Evolutionary conservation across 2,797 vertebrate species (phyloP).

Genomic region (Alcedo quadribrachys): DNA sequence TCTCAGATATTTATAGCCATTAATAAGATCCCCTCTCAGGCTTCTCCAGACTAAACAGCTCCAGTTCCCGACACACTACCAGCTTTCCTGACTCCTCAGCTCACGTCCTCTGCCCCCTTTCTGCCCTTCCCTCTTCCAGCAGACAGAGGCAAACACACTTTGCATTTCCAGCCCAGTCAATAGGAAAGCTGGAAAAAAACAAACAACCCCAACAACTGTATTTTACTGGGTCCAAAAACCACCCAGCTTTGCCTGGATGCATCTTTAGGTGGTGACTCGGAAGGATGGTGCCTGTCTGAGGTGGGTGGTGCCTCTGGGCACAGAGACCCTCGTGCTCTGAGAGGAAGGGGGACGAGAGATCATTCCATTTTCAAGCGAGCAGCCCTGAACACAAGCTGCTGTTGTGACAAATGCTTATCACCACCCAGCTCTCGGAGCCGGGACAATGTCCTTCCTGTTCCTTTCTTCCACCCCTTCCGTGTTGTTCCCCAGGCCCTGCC

Average conservation of each 20-base stretch:
- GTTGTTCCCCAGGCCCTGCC: neutral
- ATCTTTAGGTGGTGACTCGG: neutral
- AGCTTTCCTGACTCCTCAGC: neutral
- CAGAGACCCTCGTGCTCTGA: accelerated
- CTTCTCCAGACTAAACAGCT: too few species aligned
- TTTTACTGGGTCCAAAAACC: neutral
- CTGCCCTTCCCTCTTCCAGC: neutral
- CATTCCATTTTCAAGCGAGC: neutral
- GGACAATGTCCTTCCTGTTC: constrained; percentile 36
- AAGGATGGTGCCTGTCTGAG: neutral
- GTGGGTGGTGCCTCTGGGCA: accelerated
- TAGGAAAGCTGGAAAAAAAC: neutral
- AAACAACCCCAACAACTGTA: too few species aligned
- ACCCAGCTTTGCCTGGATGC: neutral
- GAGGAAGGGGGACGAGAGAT: neutral
- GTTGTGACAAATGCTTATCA: constrained; percentile 24
- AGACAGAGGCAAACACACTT: neutral
- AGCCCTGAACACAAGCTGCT: neutral
- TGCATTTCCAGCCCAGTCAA: neutral
- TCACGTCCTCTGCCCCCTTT: neutral
- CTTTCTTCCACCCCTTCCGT: constrained; percentile 10
- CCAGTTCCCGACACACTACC: neutral
- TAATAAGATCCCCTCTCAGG: too few species aligned
- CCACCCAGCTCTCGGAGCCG: neutral
- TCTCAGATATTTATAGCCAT: too few species aligned